phyloP scores from a whole-genome alignment of 2,113 vertebrate species.

The Acrocephalus kingi region DNA sequence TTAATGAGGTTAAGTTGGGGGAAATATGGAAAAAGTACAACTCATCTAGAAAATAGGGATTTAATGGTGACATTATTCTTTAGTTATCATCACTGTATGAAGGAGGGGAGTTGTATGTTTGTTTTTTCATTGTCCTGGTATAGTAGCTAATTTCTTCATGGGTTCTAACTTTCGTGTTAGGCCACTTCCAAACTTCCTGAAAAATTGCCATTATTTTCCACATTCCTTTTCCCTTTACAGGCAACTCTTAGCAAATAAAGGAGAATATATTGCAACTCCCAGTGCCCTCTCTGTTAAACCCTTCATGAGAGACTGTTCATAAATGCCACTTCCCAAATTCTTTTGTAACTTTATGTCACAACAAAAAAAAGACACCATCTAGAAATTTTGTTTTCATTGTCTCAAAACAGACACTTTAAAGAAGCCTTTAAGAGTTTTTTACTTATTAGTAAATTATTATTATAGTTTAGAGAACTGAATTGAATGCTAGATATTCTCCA shows the following conservation, averaged over 20 bases:
- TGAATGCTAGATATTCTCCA: background rate
- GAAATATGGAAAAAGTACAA: background rate
- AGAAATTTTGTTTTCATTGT: background rate
- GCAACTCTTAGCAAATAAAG: background rate
- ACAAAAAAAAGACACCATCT: background rate
- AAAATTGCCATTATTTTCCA: background rate
- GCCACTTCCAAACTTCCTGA: background rate
- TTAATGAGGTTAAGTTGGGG: background rate
- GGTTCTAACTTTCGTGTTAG: background rate
- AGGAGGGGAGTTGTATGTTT: background rate
- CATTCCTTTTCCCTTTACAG: background rate
- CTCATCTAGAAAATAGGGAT: background rate
- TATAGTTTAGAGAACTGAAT: background rate
- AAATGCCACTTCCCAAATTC: background rate
- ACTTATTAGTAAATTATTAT: background rate
- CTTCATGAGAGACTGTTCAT: fast-evolving
- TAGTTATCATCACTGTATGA: background rate
- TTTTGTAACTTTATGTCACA: background rate
- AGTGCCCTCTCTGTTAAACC: background rate
- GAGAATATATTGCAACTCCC: background rate
- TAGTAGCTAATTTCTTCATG: background rate
- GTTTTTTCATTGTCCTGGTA: background rate
- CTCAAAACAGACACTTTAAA: background rate
- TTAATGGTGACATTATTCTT: background rate
- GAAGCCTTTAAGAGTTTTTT: too few relatives aligned